Base-by-base conservation (phyloP, 2,888 invertebrate genomes). In the Polyploca ridens region DNA sequence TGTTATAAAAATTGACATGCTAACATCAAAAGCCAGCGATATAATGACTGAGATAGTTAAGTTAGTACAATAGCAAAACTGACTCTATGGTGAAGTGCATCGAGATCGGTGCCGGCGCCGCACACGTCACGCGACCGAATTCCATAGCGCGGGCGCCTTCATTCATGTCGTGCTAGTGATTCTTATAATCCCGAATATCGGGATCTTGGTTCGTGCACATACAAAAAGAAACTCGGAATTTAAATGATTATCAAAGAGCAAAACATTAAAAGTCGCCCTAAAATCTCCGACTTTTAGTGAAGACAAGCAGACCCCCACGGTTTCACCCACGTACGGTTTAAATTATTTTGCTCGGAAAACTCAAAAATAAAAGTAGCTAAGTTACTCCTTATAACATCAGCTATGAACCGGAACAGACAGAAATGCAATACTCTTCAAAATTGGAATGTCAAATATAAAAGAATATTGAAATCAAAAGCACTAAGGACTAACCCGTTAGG, bases 121-220 rank as follows among this genome's bases (percentile, higher is more conserved):
- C 90, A 86, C 92, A 94, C 95, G 94, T 95, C 94, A 95, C 94
- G 91, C 91, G 93, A 90, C 91, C 94, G 94, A 95, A 95, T 95
- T 95, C 95, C 95, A 90, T 81, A 70, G 75, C 72, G 70, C 78
- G 68, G 89, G 88, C 90, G 90, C 89, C 91, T 93, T 88, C 91
- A 92, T 93, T 92, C 93, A 93, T 93, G 89, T 88, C 81, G 89
- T 79, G 85, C 74, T 58, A 49, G 63, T 74, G 79, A 79, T 73
- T 78, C 63, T 79, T 76, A 61, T 74, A 69, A 59, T 69, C 62
- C 66, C 64, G 63, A 62, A 70, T 68, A 65, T 67, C 64, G 59
- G 68, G 65, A 60, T 67, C 72, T 59, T 58, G 19, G 44, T 27
- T 35, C 62, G 58, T n/a, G 38, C 46, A 44, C n/a, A 13, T 38